Percentiles rank a stretch among this genome's conserved stretches.
phyloP scores from a whole-genome alignment of 2,888 invertebrate genomes.

The Rhopalosiphum nymphaeae region DNA sequence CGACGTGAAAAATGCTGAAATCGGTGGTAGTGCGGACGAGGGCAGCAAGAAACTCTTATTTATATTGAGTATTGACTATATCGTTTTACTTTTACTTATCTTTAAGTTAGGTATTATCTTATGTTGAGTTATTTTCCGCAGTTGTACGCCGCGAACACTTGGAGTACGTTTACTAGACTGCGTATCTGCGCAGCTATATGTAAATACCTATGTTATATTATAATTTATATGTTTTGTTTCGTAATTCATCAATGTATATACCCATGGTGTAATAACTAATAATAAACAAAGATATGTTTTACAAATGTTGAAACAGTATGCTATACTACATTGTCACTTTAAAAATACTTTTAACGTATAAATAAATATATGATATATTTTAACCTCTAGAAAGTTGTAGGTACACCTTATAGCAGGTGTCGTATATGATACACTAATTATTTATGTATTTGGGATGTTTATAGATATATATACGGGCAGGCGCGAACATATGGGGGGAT shows the following conservation, averaged over 20 bases:
- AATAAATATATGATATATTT: not conserved
- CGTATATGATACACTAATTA: not conserved
- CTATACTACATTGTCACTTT: not conserved
- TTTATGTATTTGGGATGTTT: not conserved
- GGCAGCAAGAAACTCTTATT: too few species aligned
- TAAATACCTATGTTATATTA: not conserved
- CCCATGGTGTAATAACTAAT: not conserved
- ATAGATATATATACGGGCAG: not conserved
- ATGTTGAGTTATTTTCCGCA: not conserved
- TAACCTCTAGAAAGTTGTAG: too few species aligned
- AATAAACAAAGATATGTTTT: not conserved
- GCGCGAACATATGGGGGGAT: too few species aligned
- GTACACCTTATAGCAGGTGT: too few species aligned
- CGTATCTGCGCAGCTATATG: too few species aligned
- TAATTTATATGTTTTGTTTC: not conserved
- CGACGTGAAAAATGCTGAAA: too few species aligned
- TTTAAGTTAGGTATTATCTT: too few species aligned
- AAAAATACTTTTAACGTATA: not conserved
- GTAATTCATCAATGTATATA: not conserved
- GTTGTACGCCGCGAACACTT: not conserved
- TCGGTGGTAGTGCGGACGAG: too few species aligned
- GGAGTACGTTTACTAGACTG: not conserved
- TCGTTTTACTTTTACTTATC: too few species aligned
- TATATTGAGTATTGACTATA: too few species aligned
- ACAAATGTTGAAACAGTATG: not conserved